These are phyloP conservation scores for Brachyptera putata DNA, from an alignment of 2,888 invertebrate species.

Conservation along the genomic window DNA sequence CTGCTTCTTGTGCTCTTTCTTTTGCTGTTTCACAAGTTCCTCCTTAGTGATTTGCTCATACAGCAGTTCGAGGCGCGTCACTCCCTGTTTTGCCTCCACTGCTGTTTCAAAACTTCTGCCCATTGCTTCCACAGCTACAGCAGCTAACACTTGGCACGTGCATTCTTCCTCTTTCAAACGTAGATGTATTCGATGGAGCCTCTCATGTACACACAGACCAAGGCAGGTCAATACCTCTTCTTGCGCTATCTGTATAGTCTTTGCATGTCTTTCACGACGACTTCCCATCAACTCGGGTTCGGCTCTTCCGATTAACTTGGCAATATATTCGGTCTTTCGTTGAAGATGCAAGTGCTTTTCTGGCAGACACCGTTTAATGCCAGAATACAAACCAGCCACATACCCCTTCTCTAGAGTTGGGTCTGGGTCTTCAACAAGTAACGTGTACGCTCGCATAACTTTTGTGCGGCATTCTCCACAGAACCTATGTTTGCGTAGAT, in stretches of 20 bases:
- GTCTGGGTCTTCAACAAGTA: slow-evolving; percentile 79
- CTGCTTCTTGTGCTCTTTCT: slow-evolving; percentile 83
- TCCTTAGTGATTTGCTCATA: slow-evolving; percentile 86
- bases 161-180: slow-evolving; percentile 86
- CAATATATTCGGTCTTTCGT: slow-evolving; percentile 83
- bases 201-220: slow-evolving; percentile 88
- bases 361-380: slow-evolving; percentile 78
- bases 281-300: slow-evolving; percentile 89
- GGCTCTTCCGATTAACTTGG: slow-evolving; percentile 80
- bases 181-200: slow-evolving; percentile 80
- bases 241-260: slow-evolving; percentile 94
- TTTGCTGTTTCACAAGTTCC: slow-evolving; percentile 77
- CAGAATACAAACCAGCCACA: slow-evolving; percentile 78
- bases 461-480: slow-evolving; percentile 92
- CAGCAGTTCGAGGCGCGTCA: slow-evolving; percentile 80
- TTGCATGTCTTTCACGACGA: slow-evolving; percentile 87
- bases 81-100: slow-evolving; percentile 82
- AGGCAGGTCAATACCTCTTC: slow-evolving; percentile 94
- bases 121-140: slow-evolving; percentile 80
- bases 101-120: slow-evolving; percentile 87
- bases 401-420: slow-evolving; percentile 86
- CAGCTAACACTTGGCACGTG: slow-evolving; percentile 89
- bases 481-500: slow-evolving; percentile 88
- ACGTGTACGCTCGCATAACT: slow-evolving; percentile 78
- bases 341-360: slow-evolving; percentile 86